Evolutionary conservation across 2,888 invertebrate genomes (phyloP), one percentile per base, ranked within the genome.

Genomic region (Lepeophtheirus nordmannii): DNA sequence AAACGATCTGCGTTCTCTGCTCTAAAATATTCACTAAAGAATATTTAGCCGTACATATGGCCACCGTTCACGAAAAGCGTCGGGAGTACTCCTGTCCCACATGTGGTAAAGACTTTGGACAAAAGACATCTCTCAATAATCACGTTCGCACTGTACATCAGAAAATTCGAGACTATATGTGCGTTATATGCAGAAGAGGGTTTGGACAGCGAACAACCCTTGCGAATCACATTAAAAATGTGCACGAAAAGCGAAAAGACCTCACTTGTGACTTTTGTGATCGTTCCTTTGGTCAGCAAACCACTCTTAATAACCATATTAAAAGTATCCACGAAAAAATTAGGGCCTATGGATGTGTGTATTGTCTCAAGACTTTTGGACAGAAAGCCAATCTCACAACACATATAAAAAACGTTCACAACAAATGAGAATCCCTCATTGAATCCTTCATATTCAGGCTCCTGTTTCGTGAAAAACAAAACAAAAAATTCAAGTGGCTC

Each of bases 301-400:
- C 53, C 53, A 46, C 53, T n/a, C 53, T 46, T 46, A 46, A 46
- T 46, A 46, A 46, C 8, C 53, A 46, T 17, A 46, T 46, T 17
- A 46, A 46, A 17, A 46, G 53, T 8, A 46, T 46, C 53, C 53
- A 46, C 8, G 53, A 46, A 46, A 46, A 46, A 17, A 46, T 46
- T 5, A 14, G 8, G 53, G 53, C 53, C 2, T 46, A 5, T 46
- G 53, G 53, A 2, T 46, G 53, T 17, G 53, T 46, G n/a, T 46
- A 46, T 17, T 46, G 53, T 46, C 53, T 46, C 17, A 46, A 46
- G 8, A 46, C 53, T 17, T 46, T 46, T 46, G 53, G 53, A 46
- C 53, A 46, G 8, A 46, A 46, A 17, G 53, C 53, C 53, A 46
- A 46, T 46, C 53, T 46, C n/a, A 14, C 14, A 46, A 46, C 53